Evolutionary conservation across 2,888 invertebrate genomes (phyloP).

Genomic region (Lampropteryx suffumata): DNA sequence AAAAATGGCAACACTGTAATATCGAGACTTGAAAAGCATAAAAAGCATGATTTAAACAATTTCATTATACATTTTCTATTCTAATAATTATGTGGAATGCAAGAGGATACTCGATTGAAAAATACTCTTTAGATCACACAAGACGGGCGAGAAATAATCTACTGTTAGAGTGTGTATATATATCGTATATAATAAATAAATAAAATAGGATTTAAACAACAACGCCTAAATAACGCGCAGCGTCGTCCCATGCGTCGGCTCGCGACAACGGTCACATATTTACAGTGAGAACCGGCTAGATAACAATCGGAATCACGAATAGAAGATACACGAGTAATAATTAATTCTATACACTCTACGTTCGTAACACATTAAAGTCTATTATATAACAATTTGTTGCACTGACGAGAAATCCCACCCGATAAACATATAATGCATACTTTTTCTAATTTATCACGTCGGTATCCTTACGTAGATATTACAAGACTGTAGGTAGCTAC

Average conservation of each 20-base stretch:
- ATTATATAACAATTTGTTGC: conserved; percentile 33
- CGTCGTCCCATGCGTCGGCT: no score
- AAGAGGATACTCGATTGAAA: conserved; percentile 61
- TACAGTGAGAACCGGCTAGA: conserved; percentile 38
- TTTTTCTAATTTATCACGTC: not conserved
- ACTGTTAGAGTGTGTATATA: conserved; percentile 60
- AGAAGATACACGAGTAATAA: conserved; percentile 53
- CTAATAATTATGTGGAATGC: conserved; percentile 76
- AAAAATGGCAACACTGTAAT: conserved; percentile 37
- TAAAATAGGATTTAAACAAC: conserved; percentile 51
- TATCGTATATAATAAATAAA: conserved; percentile 50
- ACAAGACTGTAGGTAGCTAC: not conserved
- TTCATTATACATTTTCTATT: conserved; percentile 40
- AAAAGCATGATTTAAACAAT: conserved; percentile 41
- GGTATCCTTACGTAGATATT: not conserved
- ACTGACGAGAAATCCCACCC: conserved; percentile 23
- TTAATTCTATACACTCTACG: conserved; percentile 56
- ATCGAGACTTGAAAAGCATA: conserved; percentile 46
- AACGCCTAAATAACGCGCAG: conserved; percentile 38
- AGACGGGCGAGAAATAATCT: conserved; percentile 54
- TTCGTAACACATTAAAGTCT: conserved; percentile 51
- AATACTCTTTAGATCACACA: conserved; percentile 36
- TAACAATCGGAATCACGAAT: conserved; percentile 52
- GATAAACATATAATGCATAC: conserved; percentile 9
- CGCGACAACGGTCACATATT: conserved; percentile 32